Evolutionary conservation across 2,888 invertebrate genomes (phyloP), one percentile per base, ranked within the genome.

Genomic region (Gastrophysa polygoni): DNA sequence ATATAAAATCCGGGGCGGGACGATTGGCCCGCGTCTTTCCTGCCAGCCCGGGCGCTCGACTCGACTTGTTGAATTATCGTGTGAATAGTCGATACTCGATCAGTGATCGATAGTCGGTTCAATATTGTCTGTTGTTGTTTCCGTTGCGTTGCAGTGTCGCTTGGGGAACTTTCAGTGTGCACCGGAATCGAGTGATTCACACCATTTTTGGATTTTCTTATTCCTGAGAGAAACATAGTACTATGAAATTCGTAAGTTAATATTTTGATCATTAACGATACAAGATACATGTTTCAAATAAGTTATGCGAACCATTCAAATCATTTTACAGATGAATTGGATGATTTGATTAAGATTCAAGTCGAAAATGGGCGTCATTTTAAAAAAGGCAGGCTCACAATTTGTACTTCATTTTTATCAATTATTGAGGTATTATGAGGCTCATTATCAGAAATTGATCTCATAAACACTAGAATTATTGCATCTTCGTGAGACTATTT

Each of bases 1-100:
- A 77, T 78, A 78, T 78, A 78, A 74, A 78, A 72, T 67, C 65
- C 67, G 59, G 64, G 57, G 65, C 68, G 66, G 67, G 68, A 66
- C 67, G 65, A 66, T 68, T 68, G 72, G 68, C 72, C 70, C 71
- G 69, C 71, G 72, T 71, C 72, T 59, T 57, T 55, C 59, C 50
- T 44, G 51, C 52, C n/a, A 54, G 29, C 24, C 21, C 24, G 24
- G 24, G 24, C 24, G 24, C 7, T 7, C 24, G 14, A 38, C 29
- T 32, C 10, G 10, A 2, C 7, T 24, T 24, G 24, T 24, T 24
- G 24, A n/a, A n/a, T n/a, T n/a, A n/a, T n/a, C 7, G 24, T 24
- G 24, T 24, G 14, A n/a, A 38, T 10, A 32, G n/a, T 38, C 38
- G 38, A 38, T 38, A 38, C 14, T 38, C 38, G 38, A 38, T 38